phyloP scores from a whole-genome alignment of 2,113 vertebrate species.

The Hymenochirus boettgeri region DNA sequence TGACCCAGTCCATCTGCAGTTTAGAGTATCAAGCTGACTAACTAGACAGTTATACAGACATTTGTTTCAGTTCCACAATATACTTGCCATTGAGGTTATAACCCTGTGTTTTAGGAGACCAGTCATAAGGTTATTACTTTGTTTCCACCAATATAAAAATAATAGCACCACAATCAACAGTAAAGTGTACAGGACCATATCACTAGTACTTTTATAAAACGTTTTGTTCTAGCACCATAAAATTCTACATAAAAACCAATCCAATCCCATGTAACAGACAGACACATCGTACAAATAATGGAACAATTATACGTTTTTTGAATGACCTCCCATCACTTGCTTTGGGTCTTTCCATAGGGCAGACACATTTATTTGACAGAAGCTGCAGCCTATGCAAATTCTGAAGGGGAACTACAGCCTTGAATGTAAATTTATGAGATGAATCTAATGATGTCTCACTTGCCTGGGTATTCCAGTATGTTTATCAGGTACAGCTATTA shows the following conservation, averaged over 20 bases:
- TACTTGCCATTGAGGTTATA: constrained; percentile 57
- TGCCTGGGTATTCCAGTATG: no score
- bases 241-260: constrained; percentile 25
- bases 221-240: constrained; percentile 51
- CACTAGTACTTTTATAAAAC: constrained; percentile 55
- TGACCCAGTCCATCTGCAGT: constrained; percentile 51
- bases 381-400: no score
- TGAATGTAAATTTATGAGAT: no score
- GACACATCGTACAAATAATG: no score
- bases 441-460: no score
- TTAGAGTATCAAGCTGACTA: constrained; percentile 64
- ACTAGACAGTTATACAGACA: constrained; percentile 62
- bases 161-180: constrained; percentile 76
- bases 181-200: constrained; percentile 48
- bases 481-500: no score
- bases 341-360: no score
- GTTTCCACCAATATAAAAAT: constrained; percentile 59
- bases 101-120: constrained; percentile 59
- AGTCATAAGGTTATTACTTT: constrained; percentile 55
- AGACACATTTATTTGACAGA: no score
- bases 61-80: constrained; percentile 53
- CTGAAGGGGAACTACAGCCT: no score
- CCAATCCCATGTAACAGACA: constrained; percentile 3
- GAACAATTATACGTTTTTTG: no score
- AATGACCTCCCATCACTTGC: no score